phyloP scores from a whole-genome alignment of 2,797 vertebrate genomes.

The Brachymystax lenok region DNA sequence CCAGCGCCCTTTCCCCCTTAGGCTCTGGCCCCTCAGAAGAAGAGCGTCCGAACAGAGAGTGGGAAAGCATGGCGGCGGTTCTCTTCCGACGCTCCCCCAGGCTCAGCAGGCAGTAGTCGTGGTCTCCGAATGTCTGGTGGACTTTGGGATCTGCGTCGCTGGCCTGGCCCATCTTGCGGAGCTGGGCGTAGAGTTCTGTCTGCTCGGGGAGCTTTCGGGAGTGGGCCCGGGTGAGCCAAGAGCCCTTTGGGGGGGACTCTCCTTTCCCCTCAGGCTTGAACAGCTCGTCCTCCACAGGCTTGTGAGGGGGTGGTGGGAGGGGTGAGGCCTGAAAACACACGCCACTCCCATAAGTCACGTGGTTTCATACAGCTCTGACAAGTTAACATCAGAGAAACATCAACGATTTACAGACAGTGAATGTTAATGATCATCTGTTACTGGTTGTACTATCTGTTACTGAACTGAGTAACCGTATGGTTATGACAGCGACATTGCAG shows the following conservation, averaged over 20 bases:
- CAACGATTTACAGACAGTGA: neutral
- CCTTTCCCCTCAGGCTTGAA: constrained; percentile 88
- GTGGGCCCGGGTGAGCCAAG: constrained; percentile 59
- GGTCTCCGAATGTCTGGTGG: constrained; percentile 87
- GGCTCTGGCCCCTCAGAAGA: constrained; percentile 19
- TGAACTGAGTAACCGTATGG: no score
- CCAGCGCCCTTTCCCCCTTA: neutral
- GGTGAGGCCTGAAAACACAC: constrained; percentile 83
- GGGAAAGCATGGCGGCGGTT: constrained; percentile 55
- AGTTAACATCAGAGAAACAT: neutral
- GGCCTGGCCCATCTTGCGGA: constrained; percentile 78
- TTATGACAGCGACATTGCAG: no score
- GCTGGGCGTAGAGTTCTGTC: constrained; percentile 92
- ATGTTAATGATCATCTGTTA: no score
- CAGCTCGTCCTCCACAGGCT: constrained; percentile 90
- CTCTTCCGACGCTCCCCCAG: constrained; percentile 72
- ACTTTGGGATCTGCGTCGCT: constrained; percentile 50
- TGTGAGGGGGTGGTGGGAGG: constrained; percentile 98
- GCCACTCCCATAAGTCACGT: neutral
- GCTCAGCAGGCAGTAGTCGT: constrained; percentile 91
- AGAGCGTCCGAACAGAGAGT: constrained; percentile 42
- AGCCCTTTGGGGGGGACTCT: constrained; percentile 58
- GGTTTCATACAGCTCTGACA: constrained; percentile 7
- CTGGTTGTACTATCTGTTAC: neutral
- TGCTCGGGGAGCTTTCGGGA: constrained; percentile 87